phyloP scores from a whole-genome alignment of 37 sponge, comb jelly and placozoan species.

The Spongilla lacustris region DNA sequence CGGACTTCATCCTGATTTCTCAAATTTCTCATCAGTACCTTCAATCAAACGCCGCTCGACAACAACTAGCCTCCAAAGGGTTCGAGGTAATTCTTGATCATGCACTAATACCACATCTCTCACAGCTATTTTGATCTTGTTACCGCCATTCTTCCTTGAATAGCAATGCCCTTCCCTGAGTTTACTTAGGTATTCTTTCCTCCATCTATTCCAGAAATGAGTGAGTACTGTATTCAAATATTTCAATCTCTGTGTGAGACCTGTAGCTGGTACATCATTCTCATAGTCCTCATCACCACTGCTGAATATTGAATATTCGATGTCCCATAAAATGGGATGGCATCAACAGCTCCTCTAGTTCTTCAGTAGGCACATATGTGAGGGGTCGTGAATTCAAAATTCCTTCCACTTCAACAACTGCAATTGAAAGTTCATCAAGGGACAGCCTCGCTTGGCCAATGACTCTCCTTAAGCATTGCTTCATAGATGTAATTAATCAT shows the following conservation, averaged over 20 bases:
- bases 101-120: slow-evolving; percentile 22
- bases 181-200: slow-evolving; percentile 9
- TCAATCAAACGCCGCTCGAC: too few relatives aligned
- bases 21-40: too few relatives aligned
- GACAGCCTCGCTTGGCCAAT: slow-evolving; percentile 9
- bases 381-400: slow-evolving; percentile 28
- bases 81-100: slow-evolving; percentile 19
- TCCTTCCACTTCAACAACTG: slow-evolving; percentile 17
- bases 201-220: slow-evolving; percentile 26
- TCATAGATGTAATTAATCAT: slow-evolving; percentile 12
- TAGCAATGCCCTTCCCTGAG: not conserved
- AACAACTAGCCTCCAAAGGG: slow-evolving; percentile 6
- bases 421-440: slow-evolving; percentile 9
- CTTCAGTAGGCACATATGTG: too few relatives aligned
- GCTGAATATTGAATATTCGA: not conserved
- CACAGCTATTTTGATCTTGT: not conserved
- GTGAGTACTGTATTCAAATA: not conserved
- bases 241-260: not conserved
- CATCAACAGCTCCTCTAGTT: not conserved
- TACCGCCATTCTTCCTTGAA: not conserved
- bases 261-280: not conserved
- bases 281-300: not conserved
- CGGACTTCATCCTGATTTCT: too few relatives aligned
- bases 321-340: slow-evolving; percentile 29
- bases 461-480: slow-evolving; percentile 16